phyloP scores from a whole-genome alignment of 2,888 invertebrate species.

The Anoncus sp. region DNA sequence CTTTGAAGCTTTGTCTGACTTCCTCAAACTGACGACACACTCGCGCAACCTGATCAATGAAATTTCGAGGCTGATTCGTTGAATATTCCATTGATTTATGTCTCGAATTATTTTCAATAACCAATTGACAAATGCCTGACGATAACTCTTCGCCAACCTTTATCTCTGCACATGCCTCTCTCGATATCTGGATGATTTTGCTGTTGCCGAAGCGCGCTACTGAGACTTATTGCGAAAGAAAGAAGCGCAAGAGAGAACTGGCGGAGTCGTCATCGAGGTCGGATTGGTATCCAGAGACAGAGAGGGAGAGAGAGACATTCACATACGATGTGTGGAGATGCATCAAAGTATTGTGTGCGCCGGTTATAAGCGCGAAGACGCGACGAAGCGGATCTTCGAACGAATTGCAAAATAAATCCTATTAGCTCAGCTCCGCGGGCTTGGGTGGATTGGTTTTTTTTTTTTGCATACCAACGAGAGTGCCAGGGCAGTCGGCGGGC shows the following conservation, averaged over 20 bases:
- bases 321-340: slow-evolving; percentile 30
- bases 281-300: too few species aligned
- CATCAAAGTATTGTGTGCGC: slow-evolving; percentile 41
- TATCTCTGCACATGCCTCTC: too few species aligned
- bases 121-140: too few species aligned
- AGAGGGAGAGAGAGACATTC: too few species aligned
- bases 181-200: slow-evolving; percentile 46
- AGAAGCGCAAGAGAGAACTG: slow-evolving; percentile 33
- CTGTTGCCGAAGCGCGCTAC: too few species aligned
- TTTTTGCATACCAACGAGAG: slow-evolving; percentile 60
- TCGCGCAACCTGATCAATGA: too few species aligned
- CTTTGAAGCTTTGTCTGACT: too few species aligned
- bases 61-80: too few species aligned
- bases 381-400: slow-evolving; percentile 61
- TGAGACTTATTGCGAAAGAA: slow-evolving; percentile 48
- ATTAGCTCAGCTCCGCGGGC: slow-evolving; percentile 63
- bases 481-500: slow-evolving; percentile 50
- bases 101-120: too few species aligned
- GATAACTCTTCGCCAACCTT: slow-evolving; percentile 5
- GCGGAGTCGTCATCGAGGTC: slow-evolving; percentile 58
- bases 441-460: slow-evolving; percentile 65
- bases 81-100: not conserved
- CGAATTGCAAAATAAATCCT: slow-evolving; percentile 73
- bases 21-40: too few species aligned
- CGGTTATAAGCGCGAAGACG: too few species aligned